Base-by-base conservation (phyloP, 2,113 vertebrate genomes). In the Dunckerocampus dactyliophorus region DNA sequence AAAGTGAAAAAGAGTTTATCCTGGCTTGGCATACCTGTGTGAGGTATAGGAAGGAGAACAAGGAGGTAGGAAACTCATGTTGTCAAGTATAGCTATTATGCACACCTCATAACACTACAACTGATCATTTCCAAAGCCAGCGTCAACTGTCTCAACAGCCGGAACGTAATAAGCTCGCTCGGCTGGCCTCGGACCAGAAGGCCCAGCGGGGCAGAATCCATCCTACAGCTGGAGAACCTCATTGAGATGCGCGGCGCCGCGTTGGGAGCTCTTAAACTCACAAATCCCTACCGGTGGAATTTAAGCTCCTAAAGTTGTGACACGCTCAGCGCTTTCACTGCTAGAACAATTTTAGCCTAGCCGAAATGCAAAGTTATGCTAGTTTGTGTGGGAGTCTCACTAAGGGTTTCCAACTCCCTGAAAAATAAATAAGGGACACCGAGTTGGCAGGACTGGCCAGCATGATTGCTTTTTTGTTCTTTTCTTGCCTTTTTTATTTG, bases 281-380 rank as follows among this genome's bases (percentile, higher is more conserved):
- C 80, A 83, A 83, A 84, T 88, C 79, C 79, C 77, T 9, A 65
- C 79, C 62, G 51, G 72, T 81, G 69, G 69, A 84, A 71, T 81
- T 82, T 77, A 75, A 82, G 81, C 82, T 73, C 62, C 70, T 67
- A 59, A 76, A 83, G 72, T 72, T 77, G 76, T 79, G 74, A 80
- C 71, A 79, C 48, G 59, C 75, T 82, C 75, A 52, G 78, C 73
- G 78, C 70, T 68, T 83, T 83, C 75, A 82, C 70, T 75, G 82
- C 77, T 74, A 70, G 73, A 78, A 84, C 65, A 80, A 71, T 79
- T 43, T 83, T 82, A 62, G 62, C 59, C 48, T 69, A 53, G 51
- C 76, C 59, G 59, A 60, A 75, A 78, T 76, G 65, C 66, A 79
- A 79, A 76, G 53, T 68, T 12, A 45, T 68, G 14, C 16, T 55